Percentiles rank a stretch among this genome's conserved stretches.
phyloP scores from a whole-genome alignment of 2,888 invertebrate genomes.

The Erebia aethiops region DNA sequence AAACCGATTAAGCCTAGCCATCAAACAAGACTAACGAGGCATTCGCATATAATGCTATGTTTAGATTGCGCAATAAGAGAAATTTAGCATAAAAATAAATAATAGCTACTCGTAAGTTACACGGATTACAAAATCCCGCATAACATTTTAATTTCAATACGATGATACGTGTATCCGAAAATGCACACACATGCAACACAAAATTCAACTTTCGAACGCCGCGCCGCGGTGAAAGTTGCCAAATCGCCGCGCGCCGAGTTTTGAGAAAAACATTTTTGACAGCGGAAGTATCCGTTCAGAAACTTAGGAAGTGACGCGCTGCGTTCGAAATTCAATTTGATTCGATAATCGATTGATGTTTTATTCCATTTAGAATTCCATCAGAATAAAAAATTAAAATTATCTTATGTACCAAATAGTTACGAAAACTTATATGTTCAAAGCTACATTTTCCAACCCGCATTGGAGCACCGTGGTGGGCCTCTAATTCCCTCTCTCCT shows the following conservation, averaged over 20 bases:
- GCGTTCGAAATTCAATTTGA: conserved; percentile 22
- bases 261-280: conserved; percentile 40
- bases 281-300: conserved; percentile 36
- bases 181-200: conserved; percentile 45
- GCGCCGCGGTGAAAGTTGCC: conserved; percentile 47
- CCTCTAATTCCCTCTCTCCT: too few relatives aligned
- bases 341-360: conserved; percentile 18
- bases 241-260: conserved; percentile 24
- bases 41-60: too few relatives aligned
- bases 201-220: conserved; percentile 50
- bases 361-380: background rate
- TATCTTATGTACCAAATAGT: too few relatives aligned
- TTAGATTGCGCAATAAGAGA: too few relatives aligned
- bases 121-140: conserved; percentile 21
- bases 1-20: too few relatives aligned
- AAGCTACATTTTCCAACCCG: too few relatives aligned
- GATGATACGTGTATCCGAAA: conserved; percentile 43
- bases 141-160: conserved; percentile 16
- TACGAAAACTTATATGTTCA: too few relatives aligned
- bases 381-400: background rate
- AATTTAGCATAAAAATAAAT: conserved; percentile 1
- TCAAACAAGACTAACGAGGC: too few relatives aligned
- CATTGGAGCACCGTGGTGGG: too few relatives aligned
- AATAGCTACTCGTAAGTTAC: conserved; percentile 11
- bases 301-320: conserved; percentile 24